Evolutionary conservation across 23 tunicate species (phyloP).

Genomic region (Trididemnum miniatum): DNA sequence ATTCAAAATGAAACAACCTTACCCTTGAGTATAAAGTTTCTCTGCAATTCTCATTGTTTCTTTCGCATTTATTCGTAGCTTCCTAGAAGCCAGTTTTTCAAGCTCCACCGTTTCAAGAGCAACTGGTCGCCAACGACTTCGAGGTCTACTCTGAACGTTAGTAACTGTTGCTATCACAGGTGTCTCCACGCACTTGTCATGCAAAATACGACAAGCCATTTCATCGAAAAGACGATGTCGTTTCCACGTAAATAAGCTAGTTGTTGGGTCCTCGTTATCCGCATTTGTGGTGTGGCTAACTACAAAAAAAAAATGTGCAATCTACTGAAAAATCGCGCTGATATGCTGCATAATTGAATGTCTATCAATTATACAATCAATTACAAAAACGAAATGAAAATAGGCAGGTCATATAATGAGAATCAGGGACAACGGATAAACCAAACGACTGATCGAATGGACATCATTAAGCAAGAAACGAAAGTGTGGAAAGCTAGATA

Average conservation of each 20-base stretch:
- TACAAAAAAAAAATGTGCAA: slow-evolving; percentile 2
- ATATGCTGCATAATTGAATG: too few relatives aligned
- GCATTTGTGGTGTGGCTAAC: slow-evolving; percentile 9
- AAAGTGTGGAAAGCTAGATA: too few relatives aligned
- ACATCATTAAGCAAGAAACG: too few relatives aligned
- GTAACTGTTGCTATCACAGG: slow-evolving; percentile 83
- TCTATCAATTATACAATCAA: too few relatives aligned
- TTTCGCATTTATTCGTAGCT: slow-evolving; percentile 78
- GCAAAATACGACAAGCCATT: slow-evolving; percentile 61
- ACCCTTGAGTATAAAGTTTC: slow-evolving; percentile 92
- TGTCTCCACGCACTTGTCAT: slow-evolving; percentile 62
- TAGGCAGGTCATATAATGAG: too few relatives aligned
- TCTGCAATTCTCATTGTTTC: slow-evolving; percentile 95
- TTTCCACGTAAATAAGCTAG: slow-evolving; percentile 74
- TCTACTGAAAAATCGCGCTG: too few relatives aligned
- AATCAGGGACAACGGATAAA: too few relatives aligned
- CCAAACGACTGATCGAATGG: too few relatives aligned
- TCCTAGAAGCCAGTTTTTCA: slow-evolving; percentile 80
- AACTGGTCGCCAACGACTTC: slow-evolving; percentile 84
- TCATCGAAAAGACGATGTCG: slow-evolving; percentile 70
- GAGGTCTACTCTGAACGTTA: slow-evolving; percentile 63
- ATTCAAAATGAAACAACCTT: too few relatives aligned
- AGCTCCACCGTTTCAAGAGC: slow-evolving; percentile 94
- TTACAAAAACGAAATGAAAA: too few relatives aligned
- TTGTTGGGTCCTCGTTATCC: slow-evolving; percentile 28